Base-by-base conservation (phyloP, 1,140 invertebrate species). In the Zophobas atratus region DNA sequence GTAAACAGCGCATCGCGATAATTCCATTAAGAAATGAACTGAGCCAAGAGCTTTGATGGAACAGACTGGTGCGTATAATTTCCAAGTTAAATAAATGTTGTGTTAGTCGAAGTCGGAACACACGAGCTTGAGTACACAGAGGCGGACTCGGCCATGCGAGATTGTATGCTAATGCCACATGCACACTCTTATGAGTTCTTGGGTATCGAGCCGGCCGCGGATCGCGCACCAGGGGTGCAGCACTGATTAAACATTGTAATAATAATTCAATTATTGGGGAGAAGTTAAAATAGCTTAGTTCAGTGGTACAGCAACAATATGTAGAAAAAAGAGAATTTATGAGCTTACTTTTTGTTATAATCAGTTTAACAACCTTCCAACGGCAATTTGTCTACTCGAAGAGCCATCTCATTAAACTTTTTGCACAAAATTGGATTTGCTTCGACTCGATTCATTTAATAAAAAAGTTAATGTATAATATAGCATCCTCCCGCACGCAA, bases 21-120 rank as follows among this genome's bases (percentile, higher is more conserved):
- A 84, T 84, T 84, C 83, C 83, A 84, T 84, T 84, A 84, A 84
- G 83, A 84, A 84, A 84, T 82, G 82, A 84, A 82, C 80, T 82
- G 83, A 83, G 80, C 81, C 79, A 81, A 81, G 77, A 75, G 83
- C 81, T 83, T 82, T 81, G 79, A 83, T 82, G 82, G 75, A 79
- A 79, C 70, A 78, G 80, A 70, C 78, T 71, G 78, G 79, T 77
- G 82, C 77, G 80, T 82, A 67, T 83, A 84, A 84, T 84, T 84
- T 82, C 80, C 78, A 84, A 82, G 83, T 83, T 80, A 83, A 83
- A 83, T 80, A 83, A 82, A 82, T 81, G 81, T 81, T 81, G 43
- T 77, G 72, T 81, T 81, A 82, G 78, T 81, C 75, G 70, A 63
- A 75, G 63, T 78, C 39, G 55, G 70, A 79, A 78, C 73, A 76